Percentiles rank a stretch among this genome's conserved stretches.
These are phyloP conservation scores for Rhagophthalmus giganteus DNA, from an alignment of 2,888 invertebrate genomes.

Conservation along the genomic window DNA sequence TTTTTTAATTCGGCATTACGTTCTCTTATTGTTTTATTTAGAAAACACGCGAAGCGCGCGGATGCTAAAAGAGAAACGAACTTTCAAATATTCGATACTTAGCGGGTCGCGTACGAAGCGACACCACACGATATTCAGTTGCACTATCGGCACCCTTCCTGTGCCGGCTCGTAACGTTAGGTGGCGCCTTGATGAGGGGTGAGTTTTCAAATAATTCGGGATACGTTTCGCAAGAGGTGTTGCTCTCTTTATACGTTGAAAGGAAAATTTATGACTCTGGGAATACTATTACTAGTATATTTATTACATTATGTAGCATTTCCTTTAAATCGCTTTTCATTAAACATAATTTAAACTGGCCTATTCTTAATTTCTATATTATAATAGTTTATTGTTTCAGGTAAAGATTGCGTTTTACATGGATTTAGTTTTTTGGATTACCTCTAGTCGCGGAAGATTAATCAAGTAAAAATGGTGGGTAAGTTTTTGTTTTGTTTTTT, in stretches of 20 bases:
- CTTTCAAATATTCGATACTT: neutral
- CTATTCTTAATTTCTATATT: no score
- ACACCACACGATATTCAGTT: slow-evolving; percentile 33
- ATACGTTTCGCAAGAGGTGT: slow-evolving; percentile 26
- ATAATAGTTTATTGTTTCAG: slow-evolving; percentile 9
- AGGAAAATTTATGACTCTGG: slow-evolving; percentile 12
- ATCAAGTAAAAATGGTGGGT: neutral
- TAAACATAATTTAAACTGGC: no score
- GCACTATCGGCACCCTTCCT: slow-evolving; percentile 26
- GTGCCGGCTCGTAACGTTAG: slow-evolving; percentile 31
- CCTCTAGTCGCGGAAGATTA: neutral
- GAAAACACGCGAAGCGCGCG: no score
- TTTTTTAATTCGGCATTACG: no score
- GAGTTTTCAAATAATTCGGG: slow-evolving; percentile 11
- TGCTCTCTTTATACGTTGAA: slow-evolving; percentile 14
- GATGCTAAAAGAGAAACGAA: no score
- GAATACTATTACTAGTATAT: neutral
- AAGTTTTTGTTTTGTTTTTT: no score
- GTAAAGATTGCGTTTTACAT: slow-evolving; percentile 1
- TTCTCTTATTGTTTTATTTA: slow-evolving; percentile 5
- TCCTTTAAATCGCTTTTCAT: no score
- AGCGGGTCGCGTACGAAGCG: slow-evolving; percentile 18
- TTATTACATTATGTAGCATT: no score
- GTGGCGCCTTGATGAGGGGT: slow-evolving; percentile 33
- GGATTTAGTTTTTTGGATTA: slow-evolving; percentile 1